Evolutionary conservation across 2,888 invertebrate species (phyloP).

Genomic region (Anoncus sp.): DNA sequence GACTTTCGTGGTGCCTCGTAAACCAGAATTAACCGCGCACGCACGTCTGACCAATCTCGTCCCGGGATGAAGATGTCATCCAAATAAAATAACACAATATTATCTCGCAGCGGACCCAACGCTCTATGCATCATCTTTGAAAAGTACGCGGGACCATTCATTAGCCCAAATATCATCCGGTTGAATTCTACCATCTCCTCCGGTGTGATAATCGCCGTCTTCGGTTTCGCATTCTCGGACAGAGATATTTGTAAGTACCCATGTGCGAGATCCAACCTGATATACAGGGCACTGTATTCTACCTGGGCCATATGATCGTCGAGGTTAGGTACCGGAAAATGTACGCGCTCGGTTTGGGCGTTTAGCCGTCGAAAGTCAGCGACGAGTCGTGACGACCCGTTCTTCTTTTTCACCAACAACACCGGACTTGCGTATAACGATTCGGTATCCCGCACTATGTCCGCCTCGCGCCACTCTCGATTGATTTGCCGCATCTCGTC

Average conservation of each 20-base stretch:
- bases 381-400: constrained; percentile 45
- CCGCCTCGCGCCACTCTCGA: constrained; percentile 34
- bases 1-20: neutral
- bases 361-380: constrained; percentile 51
- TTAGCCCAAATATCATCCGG: constrained; percentile 36
- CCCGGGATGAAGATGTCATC: constrained; percentile 23
- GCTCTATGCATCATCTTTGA: constrained; percentile 7
- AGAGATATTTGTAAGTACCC: constrained; percentile 44
- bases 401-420: constrained; percentile 52
- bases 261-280: constrained; percentile 29
- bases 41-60: constrained; percentile 66
- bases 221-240: constrained; percentile 20
- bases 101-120: constrained; percentile 8
- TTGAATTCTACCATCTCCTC: constrained; percentile 32
- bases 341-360: constrained; percentile 6
- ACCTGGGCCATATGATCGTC: too few species aligned
- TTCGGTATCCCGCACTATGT: constrained; percentile 37
- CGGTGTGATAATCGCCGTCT: constrained; percentile 61
- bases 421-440: constrained; percentile 59
- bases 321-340: too few species aligned
- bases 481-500: constrained; percentile 38
- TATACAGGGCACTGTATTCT: constrained; percentile 9
- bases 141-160: constrained; percentile 47
- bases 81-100: neutral
- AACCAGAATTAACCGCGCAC: neutral